Evolutionary conservation across 2,888 invertebrate genomes (phyloP).

Genomic region (Tuberolachnus salignus): DNA sequence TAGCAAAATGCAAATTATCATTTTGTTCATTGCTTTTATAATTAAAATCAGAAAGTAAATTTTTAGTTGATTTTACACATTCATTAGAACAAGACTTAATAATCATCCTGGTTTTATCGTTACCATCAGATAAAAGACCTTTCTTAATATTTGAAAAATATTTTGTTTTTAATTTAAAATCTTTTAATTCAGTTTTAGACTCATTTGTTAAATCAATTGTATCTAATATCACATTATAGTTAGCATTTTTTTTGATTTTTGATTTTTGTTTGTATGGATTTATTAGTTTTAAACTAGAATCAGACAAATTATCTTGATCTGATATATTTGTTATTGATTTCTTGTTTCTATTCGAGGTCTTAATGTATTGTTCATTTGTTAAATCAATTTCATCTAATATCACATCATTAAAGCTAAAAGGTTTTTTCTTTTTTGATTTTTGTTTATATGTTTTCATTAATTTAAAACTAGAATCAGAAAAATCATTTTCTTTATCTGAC

Average conservation of each 20-base stretch:
- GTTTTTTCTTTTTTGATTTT: slow-evolving; percentile 26
- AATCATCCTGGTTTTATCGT: too few species aligned
- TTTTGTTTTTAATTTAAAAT: background rate
- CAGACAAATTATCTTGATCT: slow-evolving; percentile 12
- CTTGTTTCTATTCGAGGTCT: background rate
- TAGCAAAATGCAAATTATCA: background rate
- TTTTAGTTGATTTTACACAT: slow-evolving; percentile 39
- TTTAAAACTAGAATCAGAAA: slow-evolving; percentile 49
- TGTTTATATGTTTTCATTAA: slow-evolving; percentile 17
- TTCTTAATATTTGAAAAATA: too few species aligned
- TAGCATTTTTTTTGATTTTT: slow-evolving; percentile 11
- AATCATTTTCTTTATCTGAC: slow-evolving; percentile 8
- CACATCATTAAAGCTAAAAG: background rate
- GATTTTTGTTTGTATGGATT: slow-evolving; percentile 20
- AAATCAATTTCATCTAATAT: slow-evolving; percentile 18
- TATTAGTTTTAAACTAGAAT: slow-evolving; percentile 51
- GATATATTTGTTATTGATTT: background rate
- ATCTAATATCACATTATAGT: background rate
- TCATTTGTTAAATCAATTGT: slow-evolving; percentile 16
- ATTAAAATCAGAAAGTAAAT: background rate
- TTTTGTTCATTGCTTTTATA: background rate
- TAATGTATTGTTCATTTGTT: background rate
- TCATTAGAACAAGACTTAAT: slow-evolving; percentile 25
- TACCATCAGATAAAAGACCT: background rate
- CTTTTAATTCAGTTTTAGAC: background rate